phyloP scores from a whole-genome alignment of 1,140 invertebrate species.

The Dinoponera quadriceps region DNA sequence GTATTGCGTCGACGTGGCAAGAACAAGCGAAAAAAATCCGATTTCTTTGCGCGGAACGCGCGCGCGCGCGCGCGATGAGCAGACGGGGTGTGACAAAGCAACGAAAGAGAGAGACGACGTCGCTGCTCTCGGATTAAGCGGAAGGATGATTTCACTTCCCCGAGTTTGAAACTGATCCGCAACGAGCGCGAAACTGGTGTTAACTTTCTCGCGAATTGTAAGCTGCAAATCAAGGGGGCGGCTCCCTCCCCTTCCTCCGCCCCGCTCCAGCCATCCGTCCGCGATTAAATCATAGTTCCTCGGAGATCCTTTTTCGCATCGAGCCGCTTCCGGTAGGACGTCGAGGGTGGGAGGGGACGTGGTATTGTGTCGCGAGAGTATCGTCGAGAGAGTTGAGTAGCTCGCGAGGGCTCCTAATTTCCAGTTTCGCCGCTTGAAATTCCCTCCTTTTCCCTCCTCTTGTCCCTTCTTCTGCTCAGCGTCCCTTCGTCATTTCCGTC shows the following conservation, averaged over 20 bases:
- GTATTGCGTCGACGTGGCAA: not conserved
- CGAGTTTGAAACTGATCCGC: constrained; percentile 49
- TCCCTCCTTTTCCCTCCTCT: not conserved
- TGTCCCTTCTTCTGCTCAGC: not conserved
- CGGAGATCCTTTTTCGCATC: constrained; percentile 8
- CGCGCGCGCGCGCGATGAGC: constrained; percentile 11
- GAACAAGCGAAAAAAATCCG: constrained; percentile 1
- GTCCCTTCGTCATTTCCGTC: not conserved
- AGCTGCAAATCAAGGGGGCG: constrained; percentile 33
- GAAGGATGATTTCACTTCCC: constrained; percentile 51
- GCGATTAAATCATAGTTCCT: constrained; percentile 50
- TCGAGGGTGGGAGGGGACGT: not conserved
- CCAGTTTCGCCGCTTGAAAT: constrained; percentile 18
- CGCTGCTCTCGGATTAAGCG: constrained; percentile 36
- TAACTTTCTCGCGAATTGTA: constrained; percentile 35
- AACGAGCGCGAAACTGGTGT: constrained; percentile 33
- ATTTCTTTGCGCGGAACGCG: constrained; percentile 11
- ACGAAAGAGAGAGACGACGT: not conserved
- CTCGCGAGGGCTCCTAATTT: constrained; percentile 33
- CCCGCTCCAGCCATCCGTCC: too few species aligned
- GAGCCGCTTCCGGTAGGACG: constrained; percentile 13
- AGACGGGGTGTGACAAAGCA: constrained; percentile 13
- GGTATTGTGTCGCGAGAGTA: constrained; percentile 43
- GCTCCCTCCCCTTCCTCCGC: not conserved
- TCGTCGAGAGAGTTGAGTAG: constrained; percentile 36